A percentile compares a stretch with the other conserved stretches of the same genome.
phyloP scores from a whole-genome alignment of 2,888 invertebrate species.

The Antitype chi region DNA sequence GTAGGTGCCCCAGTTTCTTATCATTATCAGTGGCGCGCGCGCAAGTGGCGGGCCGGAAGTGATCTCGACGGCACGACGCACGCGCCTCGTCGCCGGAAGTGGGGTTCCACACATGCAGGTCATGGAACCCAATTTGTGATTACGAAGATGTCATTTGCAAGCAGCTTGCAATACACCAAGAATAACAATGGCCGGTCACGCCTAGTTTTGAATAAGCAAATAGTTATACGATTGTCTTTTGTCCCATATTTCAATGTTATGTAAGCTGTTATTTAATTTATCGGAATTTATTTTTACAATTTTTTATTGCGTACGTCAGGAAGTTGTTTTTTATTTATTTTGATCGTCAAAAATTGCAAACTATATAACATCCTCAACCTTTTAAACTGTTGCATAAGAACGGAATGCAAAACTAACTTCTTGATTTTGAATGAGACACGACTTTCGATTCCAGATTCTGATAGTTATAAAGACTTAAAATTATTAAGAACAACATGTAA shows the following conservation, averaged over 20 bases:
- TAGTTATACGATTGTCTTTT: slow-evolving; percentile 74
- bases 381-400: slow-evolving; percentile 46
- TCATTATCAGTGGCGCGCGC: slow-evolving; percentile 75
- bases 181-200: slow-evolving; percentile 78
- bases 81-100: slow-evolving; percentile 78
- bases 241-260: slow-evolving; percentile 72
- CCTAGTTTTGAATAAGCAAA: slow-evolving; percentile 80
- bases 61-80: slow-evolving; percentile 78
- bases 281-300: slow-evolving; percentile 36
- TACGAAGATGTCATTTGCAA: slow-evolving; percentile 82
- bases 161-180: slow-evolving; percentile 70
- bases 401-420: slow-evolving; percentile 29
- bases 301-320: slow-evolving; percentile 36
- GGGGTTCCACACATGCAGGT: slow-evolving; percentile 76
- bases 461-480: slow-evolving; percentile 25
- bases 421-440: slow-evolving; percentile 12
- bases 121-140: slow-evolving; percentile 82
- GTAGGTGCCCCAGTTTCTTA: slow-evolving; percentile 74
- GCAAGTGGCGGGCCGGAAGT: slow-evolving; percentile 77
- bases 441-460: slow-evolving; percentile 44
- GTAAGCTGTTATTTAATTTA: slow-evolving; percentile 70
- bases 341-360: slow-evolving; percentile 17
- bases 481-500: slow-evolving; percentile 41
- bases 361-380: slow-evolving; percentile 4
- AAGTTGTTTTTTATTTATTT: slow-evolving; percentile 47